Conservation (phyloP, 2,113 vertebrate genomes). For the Neodontobutis hainanensis region DNA sequence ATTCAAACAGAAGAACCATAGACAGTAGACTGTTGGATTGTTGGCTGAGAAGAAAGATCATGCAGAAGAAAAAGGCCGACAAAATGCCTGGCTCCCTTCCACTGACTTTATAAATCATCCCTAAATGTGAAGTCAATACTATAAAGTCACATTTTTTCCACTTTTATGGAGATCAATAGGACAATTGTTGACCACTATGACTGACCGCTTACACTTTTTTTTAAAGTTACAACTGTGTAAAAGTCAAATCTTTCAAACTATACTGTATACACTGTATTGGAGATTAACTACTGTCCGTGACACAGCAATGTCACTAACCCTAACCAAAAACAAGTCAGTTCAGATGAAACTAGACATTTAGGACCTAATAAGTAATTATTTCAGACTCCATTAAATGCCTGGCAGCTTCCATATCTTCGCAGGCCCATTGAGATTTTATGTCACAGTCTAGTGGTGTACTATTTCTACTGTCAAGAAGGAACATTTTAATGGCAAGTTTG, state of each 20-base stretch:
- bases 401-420: constrained; percentile 5
- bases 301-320: constrained; percentile 1
- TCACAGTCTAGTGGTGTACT: neutral
- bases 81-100: neutral
- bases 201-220: too few relatives aligned
- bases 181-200: too few relatives aligned
- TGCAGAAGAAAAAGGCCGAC: neutral
- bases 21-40: neutral
- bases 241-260: too few relatives aligned
- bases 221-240: too few relatives aligned
- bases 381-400: constrained; percentile 2
- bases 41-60: neutral
- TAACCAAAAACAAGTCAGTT: neutral
- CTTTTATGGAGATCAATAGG: too few relatives aligned
- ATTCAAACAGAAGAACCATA: constrained; percentile 43
- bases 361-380: constrained; percentile 11
- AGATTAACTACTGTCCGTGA: too few relatives aligned
- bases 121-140: too few relatives aligned
- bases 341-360: constrained; percentile 12
- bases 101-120: too few relatives aligned
- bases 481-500: neutral
- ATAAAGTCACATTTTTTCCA: too few relatives aligned
- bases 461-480: neutral
- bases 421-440: constrained; percentile 8
- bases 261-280: too few relatives aligned